Base-by-base conservation (phyloP, 1,140 invertebrate species). In the Akabosia matsudoensis region DNA sequence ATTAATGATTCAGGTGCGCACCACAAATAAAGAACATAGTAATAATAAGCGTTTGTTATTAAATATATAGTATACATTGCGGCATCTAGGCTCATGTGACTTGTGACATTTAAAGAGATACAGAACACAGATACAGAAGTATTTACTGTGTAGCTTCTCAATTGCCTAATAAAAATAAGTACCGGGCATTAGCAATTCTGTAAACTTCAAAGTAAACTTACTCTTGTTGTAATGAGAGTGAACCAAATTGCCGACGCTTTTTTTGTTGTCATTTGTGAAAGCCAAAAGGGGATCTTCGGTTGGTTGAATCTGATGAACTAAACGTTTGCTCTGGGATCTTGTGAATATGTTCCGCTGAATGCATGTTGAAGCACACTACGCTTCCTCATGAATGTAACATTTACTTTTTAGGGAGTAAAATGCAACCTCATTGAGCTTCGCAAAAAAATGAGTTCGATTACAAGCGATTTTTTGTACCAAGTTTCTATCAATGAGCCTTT, bases 211-310 rank as follows among this genome's bases (percentile, higher is more conserved):
- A 45, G 37, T 45, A n/a, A n/a, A n/a, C n/a, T n/a, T n/a, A n/a
- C n/a, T n/a, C n/a, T n/a, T n/a, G n/a, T n/a, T n/a, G n/a, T n/a
- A 45, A 10, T 45, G 37, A 45, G 37, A 45, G 18, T 18, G 37
- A 10, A 45, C 18, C 7, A 45, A 45, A 45, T 10, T 45, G 37
- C 7, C 18, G 18, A 22, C 54, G 4, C 14, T 30, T 67, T 67
- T 67, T 67, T 67, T 67, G 61, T 30, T 67, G 61, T 67, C 61
- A 67, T 67, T 67, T 67, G 31, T 67, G 31, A 67, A 67, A 67
- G 61, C 61, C 30, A 67, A 67, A 67, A 67, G 61, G 61, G 61
- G 61, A 67, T 67, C 61, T 67, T 31, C 61, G 61, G 61, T 67
- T 67, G 61, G 61, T 30, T 67, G 61, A 67, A 67, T 67, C 61